Conservation (phyloP, 1,140 invertebrate genomes). For the Anoplophora glabripennis region DNA sequence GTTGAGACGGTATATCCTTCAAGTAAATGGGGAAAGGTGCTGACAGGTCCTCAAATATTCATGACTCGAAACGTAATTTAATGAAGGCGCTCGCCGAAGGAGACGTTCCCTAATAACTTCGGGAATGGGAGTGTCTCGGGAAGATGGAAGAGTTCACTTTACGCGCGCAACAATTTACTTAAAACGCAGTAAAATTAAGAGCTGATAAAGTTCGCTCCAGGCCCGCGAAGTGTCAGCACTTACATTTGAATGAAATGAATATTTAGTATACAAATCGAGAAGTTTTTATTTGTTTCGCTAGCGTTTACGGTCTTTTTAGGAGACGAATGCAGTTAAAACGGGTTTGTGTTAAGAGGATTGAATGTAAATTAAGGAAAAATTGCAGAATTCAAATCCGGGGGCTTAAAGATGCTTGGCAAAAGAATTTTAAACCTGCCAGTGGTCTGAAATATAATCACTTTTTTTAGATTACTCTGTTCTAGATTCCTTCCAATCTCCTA, state of each 20-base stretch:
- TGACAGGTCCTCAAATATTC: conserved; percentile 36
- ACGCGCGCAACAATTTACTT: conserved; percentile 3
- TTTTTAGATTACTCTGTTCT: too few species aligned
- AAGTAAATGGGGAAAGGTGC: conserved; percentile 33
- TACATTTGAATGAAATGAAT: conserved; percentile 1
- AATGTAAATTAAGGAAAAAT: too few species aligned
- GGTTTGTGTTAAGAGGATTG: too few species aligned
- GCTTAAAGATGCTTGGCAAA: too few species aligned
- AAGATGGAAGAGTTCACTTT: neutral
- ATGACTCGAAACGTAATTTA: conserved; percentile 13
- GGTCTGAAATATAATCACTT: too few species aligned
- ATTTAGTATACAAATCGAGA: neutral
- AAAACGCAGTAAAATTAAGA: conserved; percentile 7
- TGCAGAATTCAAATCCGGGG: too few species aligned
- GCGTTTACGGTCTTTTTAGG: too few species aligned
- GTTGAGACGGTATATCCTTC: conserved; percentile 27
- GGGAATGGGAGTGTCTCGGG: too few species aligned
- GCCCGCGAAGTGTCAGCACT: conserved; percentile 1
- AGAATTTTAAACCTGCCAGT: too few species aligned
- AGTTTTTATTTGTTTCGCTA: too few species aligned
- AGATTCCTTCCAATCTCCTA: too few species aligned
- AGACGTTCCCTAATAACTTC: neutral
- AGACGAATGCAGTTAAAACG: too few species aligned
- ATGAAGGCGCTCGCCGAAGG: conserved; percentile 11
- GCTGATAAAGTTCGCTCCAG: neutral